A percentile compares a stretch with the other conserved stretches of the same genome.
phyloP scores from a whole-genome alignment of 2,113 vertebrate species.

The Protobothrops mucrosquamatus region DNA sequence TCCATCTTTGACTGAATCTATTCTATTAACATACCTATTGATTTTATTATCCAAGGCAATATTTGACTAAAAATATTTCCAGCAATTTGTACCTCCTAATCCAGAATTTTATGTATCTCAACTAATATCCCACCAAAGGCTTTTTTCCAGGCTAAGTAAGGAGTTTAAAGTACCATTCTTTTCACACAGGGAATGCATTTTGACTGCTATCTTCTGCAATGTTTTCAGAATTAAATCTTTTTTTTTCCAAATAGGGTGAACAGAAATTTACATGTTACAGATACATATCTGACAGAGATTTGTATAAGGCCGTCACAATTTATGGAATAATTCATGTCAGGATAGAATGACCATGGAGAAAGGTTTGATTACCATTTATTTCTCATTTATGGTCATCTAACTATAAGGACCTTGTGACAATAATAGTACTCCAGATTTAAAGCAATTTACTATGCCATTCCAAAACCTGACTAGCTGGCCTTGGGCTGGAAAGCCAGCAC shows the following conservation, averaged over 20 bases:
- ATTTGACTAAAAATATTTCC: neutral
- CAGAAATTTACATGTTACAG: neutral
- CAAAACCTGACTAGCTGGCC: neutral
- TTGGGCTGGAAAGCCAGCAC: neutral
- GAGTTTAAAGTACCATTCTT: neutral
- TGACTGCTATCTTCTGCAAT: neutral
- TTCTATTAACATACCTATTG: neutral
- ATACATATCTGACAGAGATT: neutral
- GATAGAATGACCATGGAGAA: neutral
- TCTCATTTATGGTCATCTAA: neutral
- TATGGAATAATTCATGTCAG: neutral
- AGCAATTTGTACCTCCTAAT: neutral
- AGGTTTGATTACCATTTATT: neutral
- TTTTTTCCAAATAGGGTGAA: neutral
- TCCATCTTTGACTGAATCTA: neutral
- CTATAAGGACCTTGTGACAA: neutral
- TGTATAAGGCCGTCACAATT: neutral
- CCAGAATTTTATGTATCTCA: neutral
- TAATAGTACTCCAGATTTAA: neutral
- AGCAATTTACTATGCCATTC: neutral
- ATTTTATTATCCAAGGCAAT: neutral
- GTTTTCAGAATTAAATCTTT: neutral
- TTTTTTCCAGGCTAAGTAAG: neutral
- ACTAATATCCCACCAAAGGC: neutral
- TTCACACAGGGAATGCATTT: neutral